Evolutionary conservation across 2,113 vertebrate genomes (phyloP).

Genomic region (Sander lucioperca): DNA sequence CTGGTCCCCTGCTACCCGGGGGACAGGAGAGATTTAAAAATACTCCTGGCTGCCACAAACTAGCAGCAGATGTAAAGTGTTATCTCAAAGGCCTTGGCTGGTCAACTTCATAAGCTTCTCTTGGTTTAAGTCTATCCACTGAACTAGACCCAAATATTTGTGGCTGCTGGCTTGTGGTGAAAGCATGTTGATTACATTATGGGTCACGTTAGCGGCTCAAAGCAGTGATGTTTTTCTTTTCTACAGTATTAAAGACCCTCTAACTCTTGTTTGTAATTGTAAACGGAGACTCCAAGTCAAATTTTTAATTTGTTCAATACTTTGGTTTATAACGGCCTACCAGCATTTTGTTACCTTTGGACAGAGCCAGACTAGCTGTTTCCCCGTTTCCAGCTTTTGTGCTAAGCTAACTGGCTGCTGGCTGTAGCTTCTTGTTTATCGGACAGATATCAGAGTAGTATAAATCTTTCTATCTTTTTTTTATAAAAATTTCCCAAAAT

Average conservation of each 20-base stretch:
- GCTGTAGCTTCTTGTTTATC: neutral
- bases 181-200: conserved; percentile 55
- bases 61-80: conserved; percentile 53
- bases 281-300: neutral
- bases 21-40: conserved; percentile 63
- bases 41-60: conserved; percentile 57
- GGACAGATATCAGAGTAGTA: neutral
- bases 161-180: conserved; percentile 37
- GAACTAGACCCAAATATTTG: conserved; percentile 56
- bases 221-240: neutral
- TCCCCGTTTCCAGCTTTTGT: neutral
- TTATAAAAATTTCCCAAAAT: neutral
- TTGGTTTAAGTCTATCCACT: conserved; percentile 65
- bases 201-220: conserved; percentile 37
- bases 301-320: neutral
- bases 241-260: neutral
- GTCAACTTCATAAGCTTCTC: conserved; percentile 70
- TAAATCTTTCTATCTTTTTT: too few relatives aligned
- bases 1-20: conserved; percentile 41
- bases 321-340: neutral
- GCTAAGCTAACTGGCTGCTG: neutral
- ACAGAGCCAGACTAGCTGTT: neutral
- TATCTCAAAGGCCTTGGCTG: conserved; percentile 75
- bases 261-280: conserved; percentile 8
- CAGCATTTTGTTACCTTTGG: neutral